These are phyloP conservation scores for Dendrocopos noguchii DNA, from an alignment of 2,113 vertebrate genomes.

Conservation along the genomic window DNA sequence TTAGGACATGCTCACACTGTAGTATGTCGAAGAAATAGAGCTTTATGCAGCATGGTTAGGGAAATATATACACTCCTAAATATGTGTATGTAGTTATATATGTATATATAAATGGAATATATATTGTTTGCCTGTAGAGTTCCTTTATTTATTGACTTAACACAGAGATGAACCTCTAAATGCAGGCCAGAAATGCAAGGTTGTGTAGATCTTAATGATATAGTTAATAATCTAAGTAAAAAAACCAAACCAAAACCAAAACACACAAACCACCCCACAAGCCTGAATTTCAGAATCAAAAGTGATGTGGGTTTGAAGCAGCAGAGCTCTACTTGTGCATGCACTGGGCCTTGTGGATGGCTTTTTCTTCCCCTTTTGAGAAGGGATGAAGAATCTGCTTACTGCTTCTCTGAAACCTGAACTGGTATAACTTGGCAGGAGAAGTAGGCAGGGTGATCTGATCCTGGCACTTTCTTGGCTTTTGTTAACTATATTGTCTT, in stretches of 20 bases:
- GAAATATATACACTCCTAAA: background rate
- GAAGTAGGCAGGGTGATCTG: background rate
- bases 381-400: background rate
- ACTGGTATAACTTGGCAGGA: background rate
- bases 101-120: background rate
- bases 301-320: background rate
- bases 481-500: background rate
- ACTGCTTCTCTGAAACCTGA: background rate
- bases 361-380: background rate
- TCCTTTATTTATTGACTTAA: background rate
- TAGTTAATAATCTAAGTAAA: background rate
- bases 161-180: background rate
- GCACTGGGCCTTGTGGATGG: background rate
- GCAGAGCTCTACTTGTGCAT: background rate
- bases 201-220: background rate
- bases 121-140: background rate
- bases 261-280: background rate
- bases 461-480: background rate
- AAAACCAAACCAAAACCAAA: too few species aligned
- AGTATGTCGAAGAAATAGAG: background rate
- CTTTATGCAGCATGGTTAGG: background rate
- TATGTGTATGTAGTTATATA: background rate
- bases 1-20: background rate
- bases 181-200: background rate
- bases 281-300: background rate